These are phyloP conservation scores for Corvus moneduloides DNA, from an alignment of 2,113 vertebrate genomes.

Conservation along the genomic window DNA sequence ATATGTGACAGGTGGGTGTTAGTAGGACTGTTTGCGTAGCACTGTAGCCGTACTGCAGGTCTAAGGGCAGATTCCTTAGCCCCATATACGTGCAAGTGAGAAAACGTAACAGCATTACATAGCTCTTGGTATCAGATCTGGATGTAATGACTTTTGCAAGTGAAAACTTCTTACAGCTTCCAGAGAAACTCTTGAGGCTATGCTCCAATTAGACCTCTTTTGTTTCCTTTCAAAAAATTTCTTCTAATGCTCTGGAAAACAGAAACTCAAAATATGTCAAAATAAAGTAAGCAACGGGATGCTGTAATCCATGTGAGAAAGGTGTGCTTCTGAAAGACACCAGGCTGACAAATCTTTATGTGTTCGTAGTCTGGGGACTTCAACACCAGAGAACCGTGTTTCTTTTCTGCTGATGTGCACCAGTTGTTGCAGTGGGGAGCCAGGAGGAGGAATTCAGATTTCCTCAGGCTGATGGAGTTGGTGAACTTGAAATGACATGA, in stretches of 20 bases:
- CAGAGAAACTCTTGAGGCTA: neutral
- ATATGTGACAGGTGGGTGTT: neutral
- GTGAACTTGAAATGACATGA: neutral
- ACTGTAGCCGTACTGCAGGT: neutral
- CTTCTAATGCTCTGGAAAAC: neutral
- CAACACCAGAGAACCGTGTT: accelerated
- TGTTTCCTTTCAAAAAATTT: neutral
- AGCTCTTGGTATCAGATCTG: neutral
- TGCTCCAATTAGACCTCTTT: neutral
- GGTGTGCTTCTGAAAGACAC: neutral
- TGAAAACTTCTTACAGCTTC: neutral
- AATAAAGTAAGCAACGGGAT: neutral
- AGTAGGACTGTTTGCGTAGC: neutral
- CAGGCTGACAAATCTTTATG: neutral
- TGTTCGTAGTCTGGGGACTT: neutral
- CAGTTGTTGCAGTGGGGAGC: neutral
- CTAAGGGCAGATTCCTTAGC: neutral
- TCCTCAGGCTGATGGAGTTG: neutral
- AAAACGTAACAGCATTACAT: neutral
- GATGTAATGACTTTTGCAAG: neutral
- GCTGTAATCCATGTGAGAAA: neutral
- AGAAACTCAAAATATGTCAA: neutral
- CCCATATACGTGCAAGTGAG: neutral
- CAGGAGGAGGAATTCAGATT: neutral
- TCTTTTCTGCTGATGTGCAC: neutral